phyloP scores from a whole-genome alignment of 2,113 vertebrate species.

The Bambusicola thoracicus region DNA sequence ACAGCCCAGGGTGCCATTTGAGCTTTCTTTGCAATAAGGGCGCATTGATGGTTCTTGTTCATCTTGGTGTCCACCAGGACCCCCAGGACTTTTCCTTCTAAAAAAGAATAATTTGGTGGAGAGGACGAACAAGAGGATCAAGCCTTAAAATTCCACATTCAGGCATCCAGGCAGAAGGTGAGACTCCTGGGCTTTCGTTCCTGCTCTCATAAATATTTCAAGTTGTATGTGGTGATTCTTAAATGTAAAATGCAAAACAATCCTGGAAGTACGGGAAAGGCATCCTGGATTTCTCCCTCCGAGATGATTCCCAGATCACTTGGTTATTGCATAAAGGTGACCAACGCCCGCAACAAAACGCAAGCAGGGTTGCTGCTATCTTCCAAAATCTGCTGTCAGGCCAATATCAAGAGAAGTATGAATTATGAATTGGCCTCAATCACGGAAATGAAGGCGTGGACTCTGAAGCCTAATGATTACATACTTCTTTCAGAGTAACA shows the following conservation, averaged over 20 bases:
- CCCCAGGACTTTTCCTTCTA: background rate
- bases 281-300: background rate
- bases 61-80: background rate
- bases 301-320: background rate
- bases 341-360: constrained; percentile 1
- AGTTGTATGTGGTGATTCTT: constrained; percentile 15
- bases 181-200: constrained; percentile 11
- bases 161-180: background rate
- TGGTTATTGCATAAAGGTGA: background rate
- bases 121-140: background rate
- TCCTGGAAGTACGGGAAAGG: background rate
- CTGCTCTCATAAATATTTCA: constrained; percentile 30
- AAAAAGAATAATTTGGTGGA: background rate
- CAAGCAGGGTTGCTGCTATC: background rate
- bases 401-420: background rate
- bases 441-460: constrained; percentile 51
- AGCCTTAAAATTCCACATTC: background rate
- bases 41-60: background rate
- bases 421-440: background rate
- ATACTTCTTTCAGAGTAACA: constrained; percentile 44
- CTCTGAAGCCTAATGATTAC: constrained; percentile 46
- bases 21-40: background rate
- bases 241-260: constrained; percentile 24
- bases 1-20: background rate
- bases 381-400: background rate